Percentiles rank a stretch among this genome's conserved stretches.
phyloP scores from a whole-genome alignment of 2,113 vertebrate species.

The Eretmodus cyanostictus region DNA sequence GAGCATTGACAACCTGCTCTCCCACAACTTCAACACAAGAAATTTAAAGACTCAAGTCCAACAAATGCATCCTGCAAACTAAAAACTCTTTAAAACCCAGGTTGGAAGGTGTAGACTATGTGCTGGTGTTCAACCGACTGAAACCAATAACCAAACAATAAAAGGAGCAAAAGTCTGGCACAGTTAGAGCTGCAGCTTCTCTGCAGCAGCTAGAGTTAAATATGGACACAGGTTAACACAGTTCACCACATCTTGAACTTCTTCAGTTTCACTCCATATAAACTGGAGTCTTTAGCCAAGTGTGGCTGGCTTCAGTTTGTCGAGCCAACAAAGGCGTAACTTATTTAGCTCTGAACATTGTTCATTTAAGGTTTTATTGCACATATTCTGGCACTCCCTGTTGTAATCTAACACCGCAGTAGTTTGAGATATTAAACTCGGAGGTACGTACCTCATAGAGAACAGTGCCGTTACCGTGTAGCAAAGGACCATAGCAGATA shows the following conservation, averaged over 20 bases:
- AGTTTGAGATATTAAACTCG: background rate
- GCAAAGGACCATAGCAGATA: conserved; percentile 92
- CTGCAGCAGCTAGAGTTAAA: background rate
- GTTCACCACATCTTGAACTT: background rate
- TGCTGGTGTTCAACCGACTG: background rate
- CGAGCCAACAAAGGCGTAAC: background rate
- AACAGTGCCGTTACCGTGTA: conserved; percentile 90
- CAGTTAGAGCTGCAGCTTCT: background rate
- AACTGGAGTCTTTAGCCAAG: background rate
- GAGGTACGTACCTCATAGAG: conserved; percentile 84
- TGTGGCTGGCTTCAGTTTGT: background rate
- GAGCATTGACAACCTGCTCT: background rate
- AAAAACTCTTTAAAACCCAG: background rate
- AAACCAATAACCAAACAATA: background rate
- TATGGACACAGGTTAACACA: background rate
- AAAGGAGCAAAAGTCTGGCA: background rate
- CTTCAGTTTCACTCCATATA: background rate
- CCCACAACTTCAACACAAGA: background rate
- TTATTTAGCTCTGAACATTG: background rate
- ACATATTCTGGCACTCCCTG: background rate
- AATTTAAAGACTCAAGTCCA: background rate
- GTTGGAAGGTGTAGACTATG: background rate
- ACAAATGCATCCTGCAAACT: background rate
- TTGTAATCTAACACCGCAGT: background rate
- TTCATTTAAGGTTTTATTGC: background rate